Evolutionary conservation across 2,113 vertebrate species (phyloP).

Genomic region (Callipepla californica): DNA sequence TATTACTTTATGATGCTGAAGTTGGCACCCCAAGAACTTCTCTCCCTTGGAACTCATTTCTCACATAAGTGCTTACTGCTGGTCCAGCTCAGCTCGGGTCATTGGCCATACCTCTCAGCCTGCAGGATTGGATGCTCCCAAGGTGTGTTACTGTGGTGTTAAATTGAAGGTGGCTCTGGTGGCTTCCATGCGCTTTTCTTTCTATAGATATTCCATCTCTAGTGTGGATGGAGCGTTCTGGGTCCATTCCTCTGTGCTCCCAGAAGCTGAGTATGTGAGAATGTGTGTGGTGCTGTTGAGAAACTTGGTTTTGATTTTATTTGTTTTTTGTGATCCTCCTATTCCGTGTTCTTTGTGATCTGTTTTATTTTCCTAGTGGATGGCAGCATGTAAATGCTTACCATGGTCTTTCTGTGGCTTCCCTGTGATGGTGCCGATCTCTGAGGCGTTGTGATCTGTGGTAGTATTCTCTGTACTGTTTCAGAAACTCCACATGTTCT

Average conservation of each 20-base stretch:
- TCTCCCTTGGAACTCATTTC: not conserved
- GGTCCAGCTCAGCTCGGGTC: not conserved
- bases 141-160: not conserved
- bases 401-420: not conserved
- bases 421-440: not conserved
- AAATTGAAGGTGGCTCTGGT: not conserved
- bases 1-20: not conserved
- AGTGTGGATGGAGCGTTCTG: rapidly evolving
- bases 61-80: not conserved
- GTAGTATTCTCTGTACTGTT: not conserved
- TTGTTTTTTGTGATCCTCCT: not conserved
- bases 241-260: not conserved
- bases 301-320: not conserved
- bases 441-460: rapidly evolving
- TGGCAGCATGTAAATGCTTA: not conserved
- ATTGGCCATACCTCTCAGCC: not conserved
- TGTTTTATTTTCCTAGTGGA: not conserved
- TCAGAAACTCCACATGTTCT: not conserved
- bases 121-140: not conserved
- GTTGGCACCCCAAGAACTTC: not conserved
- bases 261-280: not conserved
- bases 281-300: not conserved
- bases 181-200: not conserved
- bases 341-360: not conserved
- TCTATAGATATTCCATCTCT: too few species aligned